Base-by-base conservation (phyloP, 92 coral and sea anemone genomes). In the Bergia puertoricense region DNA sequence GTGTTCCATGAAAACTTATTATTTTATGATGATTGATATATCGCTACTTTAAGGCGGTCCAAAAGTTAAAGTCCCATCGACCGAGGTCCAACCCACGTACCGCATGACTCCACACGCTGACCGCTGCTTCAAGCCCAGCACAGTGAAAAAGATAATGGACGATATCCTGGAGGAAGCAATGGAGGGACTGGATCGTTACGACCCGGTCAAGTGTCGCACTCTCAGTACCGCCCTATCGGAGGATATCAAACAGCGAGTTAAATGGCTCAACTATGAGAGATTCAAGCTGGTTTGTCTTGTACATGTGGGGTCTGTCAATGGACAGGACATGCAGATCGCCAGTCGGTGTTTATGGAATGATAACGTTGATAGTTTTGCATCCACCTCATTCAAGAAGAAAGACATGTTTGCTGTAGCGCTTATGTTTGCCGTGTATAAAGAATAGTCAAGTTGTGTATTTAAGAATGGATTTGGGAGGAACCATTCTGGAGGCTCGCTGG, bases 311-410 rank as follows among this genome's bases (percentile, higher is more conserved):
- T 97, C 99, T 40, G 82, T 97, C 8, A 92, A 88, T 50, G 99
- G 96, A 20, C 99, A 97, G 71, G 98, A 95, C 5, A 82, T 97
- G 86, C 92, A 96, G 40, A 94, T 97, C 15, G 96, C 94, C 10
- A 97, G 99, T 76, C 95, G 97, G 22, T 97, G 98, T 80, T 80
- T 97, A 78, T 97, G 99, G 99, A 94, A 97, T 85, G 94, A 97
- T 72, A 90, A 79, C 8, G 90, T 81, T 18, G 99, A 97, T 80
- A 97, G 89, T 79, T 97, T 95, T 77, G 98, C 98, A 6, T 92
- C 98, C 39, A 91, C 99, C 15, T 93, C 92, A 30, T 92, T 85
- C 77, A 77, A 89, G 42, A 97, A 95, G 57, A 96, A 94, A 7
- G 96, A 94, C 44, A 87, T 95, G 40, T 97, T 95, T 88, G 99